Conservation (phyloP, 2,888 invertebrate genomes). For the Acronicta psi region DNA sequence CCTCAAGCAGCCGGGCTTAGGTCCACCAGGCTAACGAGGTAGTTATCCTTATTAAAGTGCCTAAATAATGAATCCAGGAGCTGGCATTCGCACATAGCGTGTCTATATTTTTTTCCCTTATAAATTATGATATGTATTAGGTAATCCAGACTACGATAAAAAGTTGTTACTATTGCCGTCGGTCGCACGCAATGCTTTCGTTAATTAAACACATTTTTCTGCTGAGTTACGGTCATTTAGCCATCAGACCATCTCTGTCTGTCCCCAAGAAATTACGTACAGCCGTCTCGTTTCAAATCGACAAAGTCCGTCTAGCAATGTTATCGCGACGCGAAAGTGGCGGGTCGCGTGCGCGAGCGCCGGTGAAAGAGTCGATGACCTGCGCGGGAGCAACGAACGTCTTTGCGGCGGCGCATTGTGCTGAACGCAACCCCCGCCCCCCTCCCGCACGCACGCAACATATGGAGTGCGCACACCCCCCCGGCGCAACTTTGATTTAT, state of each 20-base stretch:
- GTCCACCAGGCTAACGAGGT: too few relatives aligned
- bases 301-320: conserved; percentile 68
- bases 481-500: conserved; percentile 52
- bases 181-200: conserved; percentile 58
- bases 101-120: conserved; percentile 19
- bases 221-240: conserved; percentile 56
- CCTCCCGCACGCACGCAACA: conserved; percentile 63
- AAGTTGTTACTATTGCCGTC: conserved; percentile 39
- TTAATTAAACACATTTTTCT: conserved; percentile 62
- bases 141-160: conserved; percentile 39
- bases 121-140: conserved; percentile 36
- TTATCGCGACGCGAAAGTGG: conserved; percentile 84
- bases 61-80: neutral
- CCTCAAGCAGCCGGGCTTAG: too few relatives aligned
- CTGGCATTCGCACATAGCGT: conserved; percentile 7
- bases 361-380: conserved; percentile 87
- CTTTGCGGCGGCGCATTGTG: conserved; percentile 81
- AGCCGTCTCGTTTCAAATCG: conserved; percentile 64
- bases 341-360: conserved; percentile 79
- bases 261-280: conserved; percentile 29
- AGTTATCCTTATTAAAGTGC: too few relatives aligned
- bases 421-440: conserved; percentile 67
- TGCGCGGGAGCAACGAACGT: conserved; percentile 88
- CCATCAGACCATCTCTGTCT: conserved; percentile 48
- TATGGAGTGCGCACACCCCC: conserved; percentile 61